Base-by-base conservation (phyloP, 2,888 invertebrate genomes). In the Hermaeophaga mercurialis region DNA sequence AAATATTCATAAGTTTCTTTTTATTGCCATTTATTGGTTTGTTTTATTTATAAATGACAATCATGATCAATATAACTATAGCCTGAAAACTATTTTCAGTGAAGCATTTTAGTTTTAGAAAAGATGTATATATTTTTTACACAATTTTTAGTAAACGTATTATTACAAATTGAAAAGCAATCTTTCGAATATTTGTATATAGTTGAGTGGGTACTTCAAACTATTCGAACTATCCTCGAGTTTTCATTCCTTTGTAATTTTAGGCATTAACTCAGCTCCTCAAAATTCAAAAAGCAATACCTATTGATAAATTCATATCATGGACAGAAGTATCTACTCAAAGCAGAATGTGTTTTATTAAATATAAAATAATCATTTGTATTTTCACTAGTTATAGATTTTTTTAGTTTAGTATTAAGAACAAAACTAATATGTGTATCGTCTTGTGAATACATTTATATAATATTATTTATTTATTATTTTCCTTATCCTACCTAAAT, bases 371-470 rank as follows among this genome's bases (percentile, higher is more conserved):
- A 65, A 66, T 69, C 66, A 66, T 72, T 70, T 71, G 68, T 71
- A 71, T 70, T 74, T 73, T 73, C 73, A 73, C 58, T 63, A 75
- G 74, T 72, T 70, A 69, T 74, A 74, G 72, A 72, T 54, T 75
- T 74, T 50, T 75, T 75, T 75, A 74, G 73, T 76, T 76, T 75
- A 74, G 75, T 59, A 59, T 71, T 75, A 73, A 75, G 73, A 70
- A 69, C 70, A 70, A 71, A 75, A 73, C 70, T 63, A 70, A 69
- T 74, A 76, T 73, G 74, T 77, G 77, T 77, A 76, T 71, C 72
- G 77, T 77, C 77, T 75, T 78, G 77, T 77, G 77, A 77, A 78
- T 78, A 77, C 75, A 71, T 71, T 71, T 71, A 70, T 71, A 71
- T 69, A 70, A 70, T 68, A 70, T 68, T 59, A 66, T 61, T 54